A percentile compares a stretch with the other conserved stretches of the same genome.
These are phyloP conservation scores for Accipiter virgatus DNA, from an alignment of 2,113 vertebrate species.

Conservation along the genomic window DNA sequence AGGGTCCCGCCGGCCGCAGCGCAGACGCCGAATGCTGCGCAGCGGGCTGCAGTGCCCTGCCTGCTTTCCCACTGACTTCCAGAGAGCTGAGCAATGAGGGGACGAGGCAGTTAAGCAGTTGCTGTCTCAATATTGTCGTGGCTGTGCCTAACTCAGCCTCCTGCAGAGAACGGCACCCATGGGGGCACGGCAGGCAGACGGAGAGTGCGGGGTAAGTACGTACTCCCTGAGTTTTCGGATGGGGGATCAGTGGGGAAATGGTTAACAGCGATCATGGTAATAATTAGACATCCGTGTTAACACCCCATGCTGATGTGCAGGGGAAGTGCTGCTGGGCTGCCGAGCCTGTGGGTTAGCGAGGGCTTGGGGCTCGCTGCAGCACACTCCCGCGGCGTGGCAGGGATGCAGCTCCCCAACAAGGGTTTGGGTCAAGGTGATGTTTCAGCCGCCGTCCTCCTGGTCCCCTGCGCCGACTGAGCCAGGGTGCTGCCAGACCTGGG, in stretches of 20 bases:
- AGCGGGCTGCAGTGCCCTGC: neutral
- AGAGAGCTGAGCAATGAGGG: neutral
- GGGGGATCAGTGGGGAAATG: neutral
- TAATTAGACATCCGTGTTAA: neutral
- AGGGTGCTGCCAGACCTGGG: rapidly evolving
- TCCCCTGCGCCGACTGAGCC: rapidly evolving
- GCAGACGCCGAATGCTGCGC: neutral
- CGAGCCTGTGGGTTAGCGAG: rapidly evolving
- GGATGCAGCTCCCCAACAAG: rapidly evolving
- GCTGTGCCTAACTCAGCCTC: neutral
- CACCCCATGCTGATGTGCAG: neutral
- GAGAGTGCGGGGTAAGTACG: neutral
- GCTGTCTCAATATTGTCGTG: neutral
- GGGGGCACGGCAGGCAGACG: neutral
- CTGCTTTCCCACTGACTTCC: neutral
- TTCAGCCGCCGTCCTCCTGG: neutral
- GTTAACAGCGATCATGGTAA: neutral
- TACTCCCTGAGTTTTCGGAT: rapidly evolving
- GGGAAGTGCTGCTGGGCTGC: neutral
- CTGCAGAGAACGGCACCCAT: neutral
- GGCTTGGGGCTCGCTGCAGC: rapidly evolving
- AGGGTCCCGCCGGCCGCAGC: neutral
- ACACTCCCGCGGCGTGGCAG: neutral
- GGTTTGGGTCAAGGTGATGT: rapidly evolving
- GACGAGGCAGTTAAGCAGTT: neutral